Evolutionary conservation across 2,888 invertebrate genomes (phyloP).

Genomic region (Subacronicta megacephala): DNA sequence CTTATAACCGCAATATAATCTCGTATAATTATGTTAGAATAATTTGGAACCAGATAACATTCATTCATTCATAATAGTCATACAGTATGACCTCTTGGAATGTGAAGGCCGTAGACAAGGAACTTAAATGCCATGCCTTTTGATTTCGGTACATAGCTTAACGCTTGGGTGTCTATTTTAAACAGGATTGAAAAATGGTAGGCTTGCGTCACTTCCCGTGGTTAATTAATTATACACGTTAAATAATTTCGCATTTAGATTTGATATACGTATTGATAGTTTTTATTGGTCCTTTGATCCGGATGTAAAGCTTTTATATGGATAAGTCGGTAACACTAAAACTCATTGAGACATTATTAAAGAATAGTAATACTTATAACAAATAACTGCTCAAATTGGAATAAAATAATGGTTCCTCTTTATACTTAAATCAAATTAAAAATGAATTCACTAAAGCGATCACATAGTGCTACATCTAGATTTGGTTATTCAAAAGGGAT

Average conservation of each 20-base stretch:
- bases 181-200: conserved; percentile 5
- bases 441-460: conserved; percentile 11
- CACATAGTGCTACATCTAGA: not conserved
- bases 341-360: no score
- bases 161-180: conserved; percentile 18
- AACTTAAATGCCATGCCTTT: conserved; percentile 59
- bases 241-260: not conserved
- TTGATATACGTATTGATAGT: not conserved
- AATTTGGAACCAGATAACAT: conserved; percentile 46
- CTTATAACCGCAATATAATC: no score
- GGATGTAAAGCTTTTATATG: not conserved
- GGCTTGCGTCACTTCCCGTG: not conserved
- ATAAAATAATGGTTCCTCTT: not conserved
- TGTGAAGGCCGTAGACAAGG: conserved; percentile 63
- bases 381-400: no score
- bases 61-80: conserved; percentile 38
- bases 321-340: no score
- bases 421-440: not conserved
- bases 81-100: conserved; percentile 56
- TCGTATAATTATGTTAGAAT: no score
- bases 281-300: conserved; percentile 1
- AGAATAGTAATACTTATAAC: no score
- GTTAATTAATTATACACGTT: not conserved
- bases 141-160: conserved; percentile 29
- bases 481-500: not conserved